Evolutionary conservation across 1,140 invertebrate genomes (phyloP).

Genomic region (Tetragonula clypearis): DNA sequence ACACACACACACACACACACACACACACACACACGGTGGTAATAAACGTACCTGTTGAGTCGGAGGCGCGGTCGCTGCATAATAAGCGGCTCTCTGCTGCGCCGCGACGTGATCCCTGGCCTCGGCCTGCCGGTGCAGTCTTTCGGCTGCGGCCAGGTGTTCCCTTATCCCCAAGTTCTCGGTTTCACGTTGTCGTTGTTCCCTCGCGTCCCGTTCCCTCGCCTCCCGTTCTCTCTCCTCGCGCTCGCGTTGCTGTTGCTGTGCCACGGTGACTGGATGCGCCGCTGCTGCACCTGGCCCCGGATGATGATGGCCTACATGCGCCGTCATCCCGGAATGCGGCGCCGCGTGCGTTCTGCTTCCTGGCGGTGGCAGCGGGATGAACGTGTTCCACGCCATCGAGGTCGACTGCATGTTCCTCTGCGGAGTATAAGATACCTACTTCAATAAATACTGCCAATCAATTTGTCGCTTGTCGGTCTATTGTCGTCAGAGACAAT

Average conservation of each 20-base stretch:
- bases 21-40: too few species aligned
- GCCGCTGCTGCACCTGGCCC: constrained; percentile 67
- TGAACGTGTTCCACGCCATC: constrained; percentile 78
- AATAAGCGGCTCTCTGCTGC: constrained; percentile 75
- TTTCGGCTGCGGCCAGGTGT: constrained; percentile 72
- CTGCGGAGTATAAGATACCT: constrained; percentile 79
- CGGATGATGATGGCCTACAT: constrained; percentile 71
- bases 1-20: too few species aligned
- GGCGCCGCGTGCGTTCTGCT: constrained; percentile 70
- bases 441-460: constrained; percentile 80
- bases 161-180: constrained; percentile 71
- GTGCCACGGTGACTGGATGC: constrained; percentile 72
- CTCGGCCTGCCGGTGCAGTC: constrained; percentile 74
- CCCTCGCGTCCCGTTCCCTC: constrained; percentile 78
- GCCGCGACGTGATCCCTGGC: constrained; percentile 73
- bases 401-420: constrained; percentile 78
- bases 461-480: constrained; percentile 15
- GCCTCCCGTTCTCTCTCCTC: constrained; percentile 69
- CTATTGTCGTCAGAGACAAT: too few species aligned
- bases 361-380: constrained; percentile 75
- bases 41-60: constrained; percentile 73
- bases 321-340: constrained; percentile 66
- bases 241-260: constrained; percentile 71
- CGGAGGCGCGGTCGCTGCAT: constrained; percentile 73
- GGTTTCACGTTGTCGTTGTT: constrained; percentile 71